Conservation (phyloP, 2,113 vertebrate genomes). For the Piaya cayana region DNA sequence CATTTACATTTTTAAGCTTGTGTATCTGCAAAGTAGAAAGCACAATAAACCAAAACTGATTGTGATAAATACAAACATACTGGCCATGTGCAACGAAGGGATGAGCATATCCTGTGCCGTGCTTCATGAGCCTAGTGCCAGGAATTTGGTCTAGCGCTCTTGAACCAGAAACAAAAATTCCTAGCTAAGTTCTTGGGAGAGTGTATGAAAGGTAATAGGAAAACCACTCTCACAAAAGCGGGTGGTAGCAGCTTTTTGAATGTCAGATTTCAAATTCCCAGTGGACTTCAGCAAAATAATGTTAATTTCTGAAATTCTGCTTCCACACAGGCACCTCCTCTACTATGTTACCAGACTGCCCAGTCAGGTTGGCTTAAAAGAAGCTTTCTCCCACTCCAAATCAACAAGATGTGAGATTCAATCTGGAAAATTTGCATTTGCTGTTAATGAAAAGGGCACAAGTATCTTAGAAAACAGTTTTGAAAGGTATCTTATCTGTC, state of each 20-base stretch:
- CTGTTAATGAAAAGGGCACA: not conserved
- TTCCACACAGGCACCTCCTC: not conserved
- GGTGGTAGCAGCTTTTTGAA: not conserved
- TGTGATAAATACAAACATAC: not conserved
- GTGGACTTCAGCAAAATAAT: not conserved
- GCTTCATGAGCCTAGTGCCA: not conserved
- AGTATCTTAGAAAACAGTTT: not conserved
- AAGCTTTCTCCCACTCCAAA: not conserved
- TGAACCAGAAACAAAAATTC: not conserved
- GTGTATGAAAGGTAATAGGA: not conserved
- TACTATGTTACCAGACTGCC: not conserved
- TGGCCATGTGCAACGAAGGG: not conserved
- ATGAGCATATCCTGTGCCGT: not conserved
- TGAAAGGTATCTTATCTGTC: not conserved
- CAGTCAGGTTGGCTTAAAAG: not conserved
- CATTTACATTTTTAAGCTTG: not conserved
- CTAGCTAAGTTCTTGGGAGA: not conserved
- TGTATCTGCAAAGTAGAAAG: not conserved
- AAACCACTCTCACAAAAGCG: not conserved
- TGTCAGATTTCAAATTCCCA: not conserved
- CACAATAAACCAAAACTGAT: not conserved
- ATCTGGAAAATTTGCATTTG: not conserved
- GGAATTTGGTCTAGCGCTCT: not conserved
- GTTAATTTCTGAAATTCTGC: not conserved
- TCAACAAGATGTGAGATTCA: not conserved